A percentile compares a stretch with the other conserved stretches of the same genome.
Conservation (phyloP, 1,140 invertebrate species). For the Macrocentrus cingulum region DNA sequence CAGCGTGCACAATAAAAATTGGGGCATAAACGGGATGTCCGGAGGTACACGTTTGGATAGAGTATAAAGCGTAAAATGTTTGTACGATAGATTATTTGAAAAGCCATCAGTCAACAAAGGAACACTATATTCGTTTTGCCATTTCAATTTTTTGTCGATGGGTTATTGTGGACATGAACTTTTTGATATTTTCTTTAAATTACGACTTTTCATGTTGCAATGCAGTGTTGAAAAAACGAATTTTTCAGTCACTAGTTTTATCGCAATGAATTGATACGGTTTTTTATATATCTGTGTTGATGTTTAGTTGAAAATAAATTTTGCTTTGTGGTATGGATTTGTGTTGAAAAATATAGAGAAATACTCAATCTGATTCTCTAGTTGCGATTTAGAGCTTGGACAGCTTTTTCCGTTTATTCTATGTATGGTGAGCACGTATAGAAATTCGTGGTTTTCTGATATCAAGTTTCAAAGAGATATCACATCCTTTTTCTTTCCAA, state of each 20-base stretch:
- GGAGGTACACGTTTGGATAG: background rate
- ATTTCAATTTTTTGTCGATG: background rate
- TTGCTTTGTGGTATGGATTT: background rate
- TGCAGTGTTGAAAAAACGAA: too few species aligned
- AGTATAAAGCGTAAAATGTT: background rate
- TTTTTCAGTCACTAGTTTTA: too few species aligned
- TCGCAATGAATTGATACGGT: too few species aligned
- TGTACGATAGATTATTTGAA: background rate
- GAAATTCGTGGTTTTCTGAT: constrained; percentile 44
- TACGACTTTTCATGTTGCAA: too few species aligned
- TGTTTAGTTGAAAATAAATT: constrained; percentile 20
- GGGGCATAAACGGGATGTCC: constrained; percentile 6
- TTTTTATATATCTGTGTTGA: too few species aligned
- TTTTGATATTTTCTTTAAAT: too few species aligned
- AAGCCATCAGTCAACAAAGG: background rate
- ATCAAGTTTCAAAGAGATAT: too few species aligned
- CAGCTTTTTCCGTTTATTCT: constrained; percentile 12
- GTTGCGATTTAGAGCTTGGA: constrained; percentile 14
- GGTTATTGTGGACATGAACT: background rate
- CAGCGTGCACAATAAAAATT: background rate
- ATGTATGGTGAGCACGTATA: constrained; percentile 46
- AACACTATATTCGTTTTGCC: background rate
- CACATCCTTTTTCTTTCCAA: constrained; percentile 10
- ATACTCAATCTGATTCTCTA: constrained; percentile 21
- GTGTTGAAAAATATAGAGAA: constrained; percentile 14